Base-by-base conservation (phyloP, 2,797 vertebrate genomes). In the Orestias chungarensis region DNA sequence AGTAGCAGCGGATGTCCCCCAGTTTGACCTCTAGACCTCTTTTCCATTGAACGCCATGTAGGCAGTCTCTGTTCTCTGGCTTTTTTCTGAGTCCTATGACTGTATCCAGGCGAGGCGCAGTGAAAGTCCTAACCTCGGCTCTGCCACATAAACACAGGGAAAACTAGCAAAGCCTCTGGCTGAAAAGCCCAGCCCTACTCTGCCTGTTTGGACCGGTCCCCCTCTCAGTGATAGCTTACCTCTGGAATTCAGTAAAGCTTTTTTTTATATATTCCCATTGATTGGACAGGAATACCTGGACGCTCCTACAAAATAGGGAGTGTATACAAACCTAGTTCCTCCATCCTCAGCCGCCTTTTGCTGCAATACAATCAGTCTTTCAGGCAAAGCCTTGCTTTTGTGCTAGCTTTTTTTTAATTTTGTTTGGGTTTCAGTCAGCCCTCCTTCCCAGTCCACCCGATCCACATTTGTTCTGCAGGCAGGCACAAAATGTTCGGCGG, bases 201-300 rank as follows among this genome's bases (percentile, higher is more conserved):
- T 93, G 86, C 97, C 12, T 97, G 97, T 96, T 55, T 85, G 90
- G 95, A 93, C 97, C 93, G 94, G 96, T 94, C 23, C 82, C 73
- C 64, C 3, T 20, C 79, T 85, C 85, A 91, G 91, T 95, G 95
- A 96, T 94, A 93, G 93, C 94, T 94, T 95, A 89, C 89, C 88
- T 94, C 87, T 95, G 95, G 96, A 97, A 97, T 98, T 96, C 93
- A 94, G 94, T 94, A 95, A 86, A 89, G 93, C 93, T 96, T 90
- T 94, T 62, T 94, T 89, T 91, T n/a, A n/a, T 86, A 89, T 87
- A 89, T 91, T 90, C 87, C 82, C 89, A 89, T 91, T 93, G 92
- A 91, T 91, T 84, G 85, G 42, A 55, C 46, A 66, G 81, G 84
- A 87, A 83, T 87, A 75, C 86, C 80, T 86, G 78, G 66, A 40